Evolutionary conservation across 2,888 invertebrate species (phyloP).

Genomic region (Drosophila incognita): DNA sequence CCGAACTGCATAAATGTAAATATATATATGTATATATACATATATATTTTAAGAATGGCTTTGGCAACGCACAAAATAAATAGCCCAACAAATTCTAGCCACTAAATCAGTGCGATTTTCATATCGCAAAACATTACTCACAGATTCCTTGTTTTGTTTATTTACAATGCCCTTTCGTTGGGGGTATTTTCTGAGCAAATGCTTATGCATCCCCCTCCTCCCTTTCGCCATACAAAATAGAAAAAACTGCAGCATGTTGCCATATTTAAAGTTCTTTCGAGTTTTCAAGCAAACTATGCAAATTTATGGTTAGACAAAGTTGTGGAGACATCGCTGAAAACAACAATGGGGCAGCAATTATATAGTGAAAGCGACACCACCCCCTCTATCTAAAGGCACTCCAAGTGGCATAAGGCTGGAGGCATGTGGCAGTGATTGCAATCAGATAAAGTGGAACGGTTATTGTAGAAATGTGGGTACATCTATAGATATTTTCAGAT

Average conservation of each 20-base stretch:
- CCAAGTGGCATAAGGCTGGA: neutral
- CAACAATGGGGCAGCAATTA: slow-evolving; percentile 60
- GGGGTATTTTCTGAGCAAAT: slow-evolving; percentile 40
- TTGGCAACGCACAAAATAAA: slow-evolving; percentile 50
- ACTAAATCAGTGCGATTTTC: slow-evolving; percentile 75
- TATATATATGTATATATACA: neutral
- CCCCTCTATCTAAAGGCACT: neutral
- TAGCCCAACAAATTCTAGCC: slow-evolving; percentile 59
- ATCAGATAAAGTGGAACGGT: neutral
- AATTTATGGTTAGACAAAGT: slow-evolving; percentile 71
- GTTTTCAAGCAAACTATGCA: slow-evolving; percentile 58
- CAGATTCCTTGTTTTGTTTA: slow-evolving; percentile 66
- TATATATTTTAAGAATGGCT: neutral
- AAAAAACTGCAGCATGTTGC: slow-evolving; percentile 37
- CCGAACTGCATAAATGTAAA: neutral
- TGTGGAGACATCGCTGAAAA: slow-evolving; percentile 57
- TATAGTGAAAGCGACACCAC: neutral
- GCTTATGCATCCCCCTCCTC: slow-evolving; percentile 27
- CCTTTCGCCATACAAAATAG: neutral
- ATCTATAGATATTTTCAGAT: neutral
- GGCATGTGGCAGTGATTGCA: neutral
- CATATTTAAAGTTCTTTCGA: slow-evolving; percentile 59
- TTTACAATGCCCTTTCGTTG: slow-evolving; percentile 56
- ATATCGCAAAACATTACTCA: slow-evolving; percentile 73
- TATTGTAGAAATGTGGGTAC: neutral